Conservation (phyloP, 2,888 invertebrate species). For the Cosmia pyralina region DNA sequence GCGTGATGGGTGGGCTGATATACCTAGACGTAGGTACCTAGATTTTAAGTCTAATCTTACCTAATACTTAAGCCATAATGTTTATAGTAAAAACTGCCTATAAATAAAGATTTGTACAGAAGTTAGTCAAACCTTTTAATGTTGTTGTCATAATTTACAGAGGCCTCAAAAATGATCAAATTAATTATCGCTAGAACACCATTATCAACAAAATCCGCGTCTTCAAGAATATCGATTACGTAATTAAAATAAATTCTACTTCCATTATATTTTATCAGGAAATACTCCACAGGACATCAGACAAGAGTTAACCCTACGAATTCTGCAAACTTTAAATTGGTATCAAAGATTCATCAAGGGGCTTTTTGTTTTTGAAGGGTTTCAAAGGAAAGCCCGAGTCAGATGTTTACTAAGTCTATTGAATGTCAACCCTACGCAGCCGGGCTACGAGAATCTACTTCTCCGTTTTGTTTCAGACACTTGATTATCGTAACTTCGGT, state of each 20-base stretch:
- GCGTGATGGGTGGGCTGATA: neutral
- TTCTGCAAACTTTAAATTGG: conserved; percentile 61
- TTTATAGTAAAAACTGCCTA: neutral
- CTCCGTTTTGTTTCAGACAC: conserved; percentile 56
- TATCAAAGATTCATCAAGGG: conserved; percentile 66
- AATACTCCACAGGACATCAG: conserved; percentile 32
- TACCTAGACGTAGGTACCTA: too few relatives aligned
- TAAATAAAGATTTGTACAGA: neutral
- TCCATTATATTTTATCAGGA: conserved; percentile 19
- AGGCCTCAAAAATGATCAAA: conserved; percentile 8
- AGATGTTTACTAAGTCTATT: conserved; percentile 63
- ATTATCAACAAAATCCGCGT: neutral
- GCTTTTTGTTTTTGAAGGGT: conserved; percentile 62
- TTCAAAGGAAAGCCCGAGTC: conserved; percentile 46
- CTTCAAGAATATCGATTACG: conserved; percentile 33
- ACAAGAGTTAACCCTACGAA: conserved; percentile 44
- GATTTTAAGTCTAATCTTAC: neutral
- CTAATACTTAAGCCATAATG: neutral
- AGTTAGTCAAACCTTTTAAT: neutral
- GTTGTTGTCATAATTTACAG: neutral
- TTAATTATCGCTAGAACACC: neutral
- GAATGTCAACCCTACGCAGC: conserved; percentile 56
- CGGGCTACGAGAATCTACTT: conserved; percentile 42
- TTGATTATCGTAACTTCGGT: conserved; percentile 58
- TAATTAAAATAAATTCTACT: conserved; percentile 31